Evolutionary conservation across 2,888 invertebrate genomes (phyloP).

Genomic region (Leptinotarsa haldemani): DNA sequence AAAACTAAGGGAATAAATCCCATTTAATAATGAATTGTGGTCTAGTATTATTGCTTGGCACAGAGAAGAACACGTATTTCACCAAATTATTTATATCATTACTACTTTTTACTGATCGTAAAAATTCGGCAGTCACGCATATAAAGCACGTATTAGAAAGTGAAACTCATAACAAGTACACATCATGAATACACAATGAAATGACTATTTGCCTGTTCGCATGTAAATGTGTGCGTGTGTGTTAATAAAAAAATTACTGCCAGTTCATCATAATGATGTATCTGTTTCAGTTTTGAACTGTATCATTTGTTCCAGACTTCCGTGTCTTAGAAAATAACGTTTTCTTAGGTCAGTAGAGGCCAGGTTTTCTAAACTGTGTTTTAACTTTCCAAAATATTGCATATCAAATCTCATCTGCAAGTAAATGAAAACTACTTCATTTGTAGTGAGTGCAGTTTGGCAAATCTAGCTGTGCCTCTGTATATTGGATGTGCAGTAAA

Average conservation of each 20-base stretch:
- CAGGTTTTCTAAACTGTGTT: neutral
- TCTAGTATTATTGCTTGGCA: no score
- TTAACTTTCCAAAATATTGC: neutral
- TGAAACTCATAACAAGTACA: constrained; percentile 37
- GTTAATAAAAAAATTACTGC: constrained; percentile 34
- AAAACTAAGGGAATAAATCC: no score
- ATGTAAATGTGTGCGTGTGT: constrained; percentile 35
- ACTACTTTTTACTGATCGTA: neutral
- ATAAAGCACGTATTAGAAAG: constrained; percentile 38
- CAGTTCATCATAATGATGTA: neutral
- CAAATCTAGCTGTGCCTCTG: no score
- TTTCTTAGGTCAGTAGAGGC: neutral
- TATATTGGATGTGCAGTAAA: no score
- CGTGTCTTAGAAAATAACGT: neutral
- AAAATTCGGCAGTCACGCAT: constrained; percentile 6
- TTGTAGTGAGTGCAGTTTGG: no score
- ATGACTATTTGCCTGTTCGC: constrained; percentile 38
- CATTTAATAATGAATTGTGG: no score
- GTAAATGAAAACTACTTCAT: no score
- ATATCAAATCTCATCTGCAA: no score
- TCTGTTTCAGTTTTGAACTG: constrained; percentile 1
- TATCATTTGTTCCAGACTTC: constrained; percentile 10
- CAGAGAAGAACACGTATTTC: neutral
- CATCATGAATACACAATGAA: constrained; percentile 40
- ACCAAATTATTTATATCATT: neutral